These are phyloP conservation scores for Yponomeuta malinellus DNA, from an alignment of 2,888 invertebrate species.

Conservation along the genomic window DNA sequence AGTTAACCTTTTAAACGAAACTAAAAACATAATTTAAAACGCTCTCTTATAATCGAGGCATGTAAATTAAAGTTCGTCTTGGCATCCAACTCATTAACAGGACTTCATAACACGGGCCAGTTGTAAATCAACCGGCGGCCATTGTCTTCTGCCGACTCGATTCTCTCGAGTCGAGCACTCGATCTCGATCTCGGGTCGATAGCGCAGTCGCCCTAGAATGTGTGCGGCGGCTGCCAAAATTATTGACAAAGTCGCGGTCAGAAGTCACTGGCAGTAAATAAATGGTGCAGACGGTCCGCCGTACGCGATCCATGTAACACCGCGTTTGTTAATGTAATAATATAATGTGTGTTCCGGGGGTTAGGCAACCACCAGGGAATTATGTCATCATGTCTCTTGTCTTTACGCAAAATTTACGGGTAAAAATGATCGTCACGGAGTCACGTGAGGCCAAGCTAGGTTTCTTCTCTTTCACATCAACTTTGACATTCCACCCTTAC, in stretches of 20 bases:
- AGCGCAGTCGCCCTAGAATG: slow-evolving; percentile 59
- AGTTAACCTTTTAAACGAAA: not conserved
- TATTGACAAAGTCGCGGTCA: slow-evolving; percentile 64
- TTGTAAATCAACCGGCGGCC: slow-evolving; percentile 39
- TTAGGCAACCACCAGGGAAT: too few species aligned
- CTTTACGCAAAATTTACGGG: too few species aligned
- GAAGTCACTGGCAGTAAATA: slow-evolving; percentile 44
- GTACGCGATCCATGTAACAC: not conserved
- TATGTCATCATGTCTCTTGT: too few species aligned
- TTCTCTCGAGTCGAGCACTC: slow-evolving; percentile 16
- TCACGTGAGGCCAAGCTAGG: too few species aligned
- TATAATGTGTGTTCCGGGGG: too few species aligned
- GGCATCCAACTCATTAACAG: slow-evolving; percentile 19
- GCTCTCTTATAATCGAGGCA: slow-evolving; percentile 17
- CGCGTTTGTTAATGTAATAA: too few species aligned
- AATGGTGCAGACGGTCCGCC: not conserved
- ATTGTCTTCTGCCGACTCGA: slow-evolving; percentile 41
- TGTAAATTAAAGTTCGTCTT: slow-evolving; percentile 17
- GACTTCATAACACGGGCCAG: slow-evolving; percentile 18
- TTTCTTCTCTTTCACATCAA: too few species aligned
- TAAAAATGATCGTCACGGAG: too few species aligned
- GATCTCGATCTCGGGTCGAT: slow-evolving; percentile 18
- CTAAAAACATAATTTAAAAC: slow-evolving; percentile 16
- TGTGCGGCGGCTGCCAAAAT: slow-evolving; percentile 61
- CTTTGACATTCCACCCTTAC: too few species aligned